Conservation (phyloP, 2,888 invertebrate species). For the Pyrocoelia pectoralis region DNA sequence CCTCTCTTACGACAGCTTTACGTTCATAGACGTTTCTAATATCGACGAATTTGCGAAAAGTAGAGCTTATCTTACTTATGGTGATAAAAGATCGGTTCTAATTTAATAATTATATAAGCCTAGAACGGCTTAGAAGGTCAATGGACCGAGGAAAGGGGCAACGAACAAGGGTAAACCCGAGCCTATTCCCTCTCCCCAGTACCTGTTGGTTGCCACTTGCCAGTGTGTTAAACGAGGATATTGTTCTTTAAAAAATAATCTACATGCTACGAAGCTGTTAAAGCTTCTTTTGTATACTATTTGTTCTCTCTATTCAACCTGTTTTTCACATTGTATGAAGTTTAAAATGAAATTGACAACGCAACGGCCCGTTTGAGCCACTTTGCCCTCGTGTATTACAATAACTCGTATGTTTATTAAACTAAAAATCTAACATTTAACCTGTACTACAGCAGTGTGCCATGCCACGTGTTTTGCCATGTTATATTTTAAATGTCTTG, state of each 20-base stretch:
- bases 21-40: background rate
- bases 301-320: constrained; percentile 20
- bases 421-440: constrained; percentile 38
- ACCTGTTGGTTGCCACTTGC: constrained; percentile 44
- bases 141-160: constrained; percentile 48
- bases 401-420: constrained; percentile 24
- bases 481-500: constrained; percentile 29
- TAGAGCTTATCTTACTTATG: constrained; percentile 34
- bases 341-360: constrained; percentile 21
- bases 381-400: constrained; percentile 25
- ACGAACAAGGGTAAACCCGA: constrained; percentile 47
- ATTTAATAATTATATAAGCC: constrained; percentile 45
- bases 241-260: constrained; percentile 36
- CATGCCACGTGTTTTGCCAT: constrained; percentile 36
- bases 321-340: constrained; percentile 18
- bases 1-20: background rate
- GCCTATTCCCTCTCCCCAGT: constrained; percentile 43
- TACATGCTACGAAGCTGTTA: constrained; percentile 26
- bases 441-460: constrained; percentile 36
- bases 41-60: constrained; percentile 1
- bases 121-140: constrained; percentile 48
- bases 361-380: constrained; percentile 17
- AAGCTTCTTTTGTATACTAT: constrained; percentile 17
- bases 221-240: constrained; percentile 39
- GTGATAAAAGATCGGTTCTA: constrained; percentile 37